Conservation (phyloP, 2,113 vertebrate species). For the Macroglossus sobrinus region DNA sequence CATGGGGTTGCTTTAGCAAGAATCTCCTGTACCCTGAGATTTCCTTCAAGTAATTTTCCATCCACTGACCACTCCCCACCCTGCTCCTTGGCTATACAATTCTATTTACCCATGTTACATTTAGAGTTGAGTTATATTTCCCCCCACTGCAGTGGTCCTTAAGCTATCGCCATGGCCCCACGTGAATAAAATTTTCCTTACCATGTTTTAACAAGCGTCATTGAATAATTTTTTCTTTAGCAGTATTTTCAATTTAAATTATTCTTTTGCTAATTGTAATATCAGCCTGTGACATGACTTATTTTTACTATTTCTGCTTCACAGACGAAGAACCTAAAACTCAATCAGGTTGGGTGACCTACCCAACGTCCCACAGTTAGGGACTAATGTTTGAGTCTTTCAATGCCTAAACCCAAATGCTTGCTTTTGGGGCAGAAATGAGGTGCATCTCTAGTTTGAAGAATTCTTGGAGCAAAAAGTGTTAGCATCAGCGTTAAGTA, state of each 20-base stretch:
- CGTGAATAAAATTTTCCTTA: neutral
- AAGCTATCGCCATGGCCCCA: no score
- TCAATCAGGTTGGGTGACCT: neutral
- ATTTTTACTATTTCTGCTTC: neutral
- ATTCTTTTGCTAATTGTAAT: neutral
- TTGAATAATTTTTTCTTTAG: neutral
- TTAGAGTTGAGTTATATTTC: neutral
- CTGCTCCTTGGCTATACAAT: neutral
- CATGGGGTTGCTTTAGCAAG: neutral
- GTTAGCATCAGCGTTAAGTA: neutral
- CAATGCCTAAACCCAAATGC: neutral
- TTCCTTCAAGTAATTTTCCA: neutral
- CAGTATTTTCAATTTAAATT: neutral
- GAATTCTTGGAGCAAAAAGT: neutral
- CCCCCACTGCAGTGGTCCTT: no score
- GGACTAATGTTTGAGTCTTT: neutral
- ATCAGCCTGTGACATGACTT: neutral
- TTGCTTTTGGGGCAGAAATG: neutral
- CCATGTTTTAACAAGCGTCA: neutral
- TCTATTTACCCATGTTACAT: neutral
- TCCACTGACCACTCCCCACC: neutral
- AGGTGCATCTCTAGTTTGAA: neutral
- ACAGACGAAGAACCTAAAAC: neutral
- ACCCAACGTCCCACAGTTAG: neutral
- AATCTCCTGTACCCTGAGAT: neutral